Conservation (phyloP, 2,113 vertebrate species). For the Acanthisitta chloris region DNA sequence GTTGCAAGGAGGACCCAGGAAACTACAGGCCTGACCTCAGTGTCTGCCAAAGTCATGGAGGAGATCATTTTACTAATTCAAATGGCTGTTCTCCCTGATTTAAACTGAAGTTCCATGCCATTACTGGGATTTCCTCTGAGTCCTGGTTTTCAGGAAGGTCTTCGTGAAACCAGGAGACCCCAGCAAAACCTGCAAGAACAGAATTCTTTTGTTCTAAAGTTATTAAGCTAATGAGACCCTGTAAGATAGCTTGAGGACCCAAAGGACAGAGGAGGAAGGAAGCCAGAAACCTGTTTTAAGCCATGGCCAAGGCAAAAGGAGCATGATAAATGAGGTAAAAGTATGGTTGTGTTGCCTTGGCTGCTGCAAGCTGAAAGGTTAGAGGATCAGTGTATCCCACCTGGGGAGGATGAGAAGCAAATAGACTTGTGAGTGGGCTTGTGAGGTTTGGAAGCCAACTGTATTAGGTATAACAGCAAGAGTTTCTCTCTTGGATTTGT, state of each 20-base stretch:
- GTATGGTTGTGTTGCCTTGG: background rate
- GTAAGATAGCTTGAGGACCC: background rate
- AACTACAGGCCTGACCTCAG: too few relatives aligned
- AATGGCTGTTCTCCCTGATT: background rate
- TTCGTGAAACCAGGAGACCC: background rate
- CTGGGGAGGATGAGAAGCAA: background rate
- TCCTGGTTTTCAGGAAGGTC: background rate
- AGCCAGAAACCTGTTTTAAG: slow-evolving; percentile 25
- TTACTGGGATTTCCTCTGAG: background rate
- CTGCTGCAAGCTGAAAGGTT: background rate
- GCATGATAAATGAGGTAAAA: background rate
- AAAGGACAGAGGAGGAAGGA: slow-evolving; percentile 31
- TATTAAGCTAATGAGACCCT: slow-evolving; percentile 29
- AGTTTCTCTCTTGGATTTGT: background rate
- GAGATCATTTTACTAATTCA: background rate
- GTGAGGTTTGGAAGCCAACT: background rate
- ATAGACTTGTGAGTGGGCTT: background rate
- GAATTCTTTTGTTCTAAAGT: background rate
- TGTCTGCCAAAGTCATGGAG: too few relatives aligned
- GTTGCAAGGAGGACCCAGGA: too few relatives aligned
- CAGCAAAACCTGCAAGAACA: background rate
- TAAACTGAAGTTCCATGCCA: background rate
- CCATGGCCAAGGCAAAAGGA: background rate
- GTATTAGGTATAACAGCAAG: background rate
- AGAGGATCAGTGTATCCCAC: background rate